phyloP scores from a whole-genome alignment of 2,797 vertebrate genomes.

The Ctenopoma multispine region DNA sequence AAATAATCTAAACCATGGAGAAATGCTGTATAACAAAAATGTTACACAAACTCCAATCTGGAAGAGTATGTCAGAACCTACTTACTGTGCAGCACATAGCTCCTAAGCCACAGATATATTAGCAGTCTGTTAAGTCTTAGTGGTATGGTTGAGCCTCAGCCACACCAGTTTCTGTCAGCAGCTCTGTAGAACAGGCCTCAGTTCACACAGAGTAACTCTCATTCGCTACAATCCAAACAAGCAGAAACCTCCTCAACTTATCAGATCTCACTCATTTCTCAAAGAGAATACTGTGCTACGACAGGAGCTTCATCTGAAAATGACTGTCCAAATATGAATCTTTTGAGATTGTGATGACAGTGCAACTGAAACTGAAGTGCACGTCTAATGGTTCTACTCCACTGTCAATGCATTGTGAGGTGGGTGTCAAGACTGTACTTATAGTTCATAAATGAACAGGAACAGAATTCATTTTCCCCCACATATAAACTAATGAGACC shows the following conservation, averaged over 20 bases:
- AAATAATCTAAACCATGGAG: too few species aligned
- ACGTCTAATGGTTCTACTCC: background rate
- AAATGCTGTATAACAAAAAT: background rate
- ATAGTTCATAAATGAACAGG: background rate
- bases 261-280: too few species aligned
- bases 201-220: background rate
- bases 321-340: background rate
- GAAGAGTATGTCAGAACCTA: background rate
- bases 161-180: background rate
- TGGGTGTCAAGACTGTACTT: background rate
- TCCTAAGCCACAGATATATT: background rate
- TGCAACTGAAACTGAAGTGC: background rate
- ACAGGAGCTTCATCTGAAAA: background rate
- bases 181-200: background rate
- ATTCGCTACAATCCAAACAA: too few species aligned
- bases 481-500: background rate
- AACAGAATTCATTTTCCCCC: background rate
- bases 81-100: background rate
- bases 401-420: background rate
- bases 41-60: background rate
- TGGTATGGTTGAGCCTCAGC: too few species aligned
- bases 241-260: background rate
- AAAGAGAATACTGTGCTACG: background rate
- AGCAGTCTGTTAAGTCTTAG: background rate
- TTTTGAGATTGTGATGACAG: background rate